These are phyloP conservation scores for Eurypyga helias DNA, from an alignment of 2,113 vertebrate species.

Conservation along the genomic window DNA sequence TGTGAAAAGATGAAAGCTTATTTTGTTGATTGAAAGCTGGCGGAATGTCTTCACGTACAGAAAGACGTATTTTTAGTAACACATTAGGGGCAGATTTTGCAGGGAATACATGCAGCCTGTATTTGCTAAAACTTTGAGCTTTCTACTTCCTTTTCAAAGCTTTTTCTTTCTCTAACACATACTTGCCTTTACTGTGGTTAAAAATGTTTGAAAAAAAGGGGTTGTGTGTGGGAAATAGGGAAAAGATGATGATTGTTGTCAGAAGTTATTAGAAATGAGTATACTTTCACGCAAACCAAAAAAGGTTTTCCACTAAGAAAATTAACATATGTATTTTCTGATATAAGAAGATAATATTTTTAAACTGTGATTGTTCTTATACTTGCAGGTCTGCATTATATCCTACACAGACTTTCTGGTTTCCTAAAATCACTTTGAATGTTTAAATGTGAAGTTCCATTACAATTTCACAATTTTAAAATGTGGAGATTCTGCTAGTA, in stretches of 20 bases:
- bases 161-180: background rate
- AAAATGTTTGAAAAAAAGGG: background rate
- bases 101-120: background rate
- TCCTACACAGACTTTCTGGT: background rate
- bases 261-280: background rate
- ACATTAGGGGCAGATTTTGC: background rate
- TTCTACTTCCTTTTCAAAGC: background rate
- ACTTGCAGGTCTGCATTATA: background rate
- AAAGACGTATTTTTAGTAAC: background rate
- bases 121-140: background rate
- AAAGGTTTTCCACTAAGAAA: background rate
- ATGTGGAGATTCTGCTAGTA: background rate
- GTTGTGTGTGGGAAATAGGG: fast-evolving
- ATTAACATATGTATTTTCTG: background rate
- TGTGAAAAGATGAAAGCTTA: background rate
- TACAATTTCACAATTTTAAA: background rate
- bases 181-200: background rate
- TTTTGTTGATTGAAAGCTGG: background rate
- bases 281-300: background rate
- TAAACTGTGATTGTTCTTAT: background rate
- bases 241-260: background rate
- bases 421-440: background rate
- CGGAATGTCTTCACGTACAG: background rate
- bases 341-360: background rate
- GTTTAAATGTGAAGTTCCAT: background rate